A percentile compares a stretch with the other conserved stretches of the same genome.
Evolutionary conservation across 2,113 vertebrate species (phyloP).

Genomic region (Scomber colias): DNA sequence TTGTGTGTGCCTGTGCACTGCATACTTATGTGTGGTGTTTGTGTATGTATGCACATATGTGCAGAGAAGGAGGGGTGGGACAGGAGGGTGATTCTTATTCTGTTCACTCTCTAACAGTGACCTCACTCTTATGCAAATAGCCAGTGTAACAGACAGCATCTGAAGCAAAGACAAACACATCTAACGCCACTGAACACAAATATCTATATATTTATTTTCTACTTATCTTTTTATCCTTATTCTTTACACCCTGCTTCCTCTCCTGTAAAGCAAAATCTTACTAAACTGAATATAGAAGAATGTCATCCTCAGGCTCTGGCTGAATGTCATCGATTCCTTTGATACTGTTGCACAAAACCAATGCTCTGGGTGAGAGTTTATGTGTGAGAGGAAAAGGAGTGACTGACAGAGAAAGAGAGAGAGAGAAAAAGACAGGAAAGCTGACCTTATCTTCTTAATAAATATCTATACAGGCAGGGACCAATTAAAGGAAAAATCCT

Average conservation of each 20-base stretch:
- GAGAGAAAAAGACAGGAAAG: no score
- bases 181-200: background rate
- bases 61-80: slow-evolving; percentile 21
- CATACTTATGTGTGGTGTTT: background rate
- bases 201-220: slow-evolving; percentile 6
- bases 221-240: slow-evolving; percentile 1
- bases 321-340: slow-evolving; percentile 35
- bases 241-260: background rate
- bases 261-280: background rate
- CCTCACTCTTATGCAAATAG: slow-evolving; percentile 79
- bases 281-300: slow-evolving; percentile 1
- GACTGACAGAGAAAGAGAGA: no score
- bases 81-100: slow-evolving; percentile 67
- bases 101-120: slow-evolving; percentile 66
- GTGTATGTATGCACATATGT: slow-evolving; percentile 15
- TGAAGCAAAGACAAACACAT: slow-evolving; percentile 13
- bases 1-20: background rate
- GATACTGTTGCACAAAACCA: slow-evolving; percentile 15
- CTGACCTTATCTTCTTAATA: no score
- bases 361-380: background rate
- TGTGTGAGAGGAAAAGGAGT: background rate
- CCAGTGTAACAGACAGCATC: slow-evolving; percentile 29
- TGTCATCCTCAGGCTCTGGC: slow-evolving; percentile 10
- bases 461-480: background rate
- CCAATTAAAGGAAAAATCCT: background rate